Percentiles rank a stretch among this genome's conserved stretches.
phyloP scores from a whole-genome alignment of 1,140 invertebrate genomes.

The Diuraphis noxia region DNA sequence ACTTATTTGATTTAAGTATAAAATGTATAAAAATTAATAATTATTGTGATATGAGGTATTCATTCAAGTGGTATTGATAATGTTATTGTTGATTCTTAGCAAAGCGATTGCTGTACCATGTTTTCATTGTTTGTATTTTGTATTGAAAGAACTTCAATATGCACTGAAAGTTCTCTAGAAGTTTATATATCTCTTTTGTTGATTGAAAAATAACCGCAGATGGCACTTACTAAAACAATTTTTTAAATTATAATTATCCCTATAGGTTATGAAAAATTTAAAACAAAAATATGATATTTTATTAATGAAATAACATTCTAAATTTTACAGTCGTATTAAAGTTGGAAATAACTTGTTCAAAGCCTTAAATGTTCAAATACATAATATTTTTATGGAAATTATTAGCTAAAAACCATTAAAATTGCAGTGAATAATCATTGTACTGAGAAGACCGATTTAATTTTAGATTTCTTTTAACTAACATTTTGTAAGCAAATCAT shows the following conservation, averaged over 20 bases:
- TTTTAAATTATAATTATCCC: background rate
- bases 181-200: background rate
- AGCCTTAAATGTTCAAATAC: background rate
- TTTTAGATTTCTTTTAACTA: background rate
- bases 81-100: background rate
- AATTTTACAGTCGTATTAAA: background rate
- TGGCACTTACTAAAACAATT: background rate
- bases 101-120: background rate
- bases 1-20: background rate
- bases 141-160: background rate
- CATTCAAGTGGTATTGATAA: background rate
- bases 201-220: background rate
- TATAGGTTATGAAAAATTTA: background rate
- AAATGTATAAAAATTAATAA: slow-evolving; percentile 5
- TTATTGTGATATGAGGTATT: background rate
- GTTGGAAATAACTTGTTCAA: background rate
- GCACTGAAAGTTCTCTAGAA: background rate
- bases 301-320: background rate
- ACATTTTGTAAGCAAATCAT: background rate
- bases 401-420: background rate
- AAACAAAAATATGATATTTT: background rate
- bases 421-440: background rate
- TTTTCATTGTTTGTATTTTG: background rate
- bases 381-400: background rate
- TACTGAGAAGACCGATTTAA: background rate